These are phyloP conservation scores for Stomatorhinus ivindoensis DNA, from an alignment of 2,113 vertebrate genomes.

Conservation along the genomic window DNA sequence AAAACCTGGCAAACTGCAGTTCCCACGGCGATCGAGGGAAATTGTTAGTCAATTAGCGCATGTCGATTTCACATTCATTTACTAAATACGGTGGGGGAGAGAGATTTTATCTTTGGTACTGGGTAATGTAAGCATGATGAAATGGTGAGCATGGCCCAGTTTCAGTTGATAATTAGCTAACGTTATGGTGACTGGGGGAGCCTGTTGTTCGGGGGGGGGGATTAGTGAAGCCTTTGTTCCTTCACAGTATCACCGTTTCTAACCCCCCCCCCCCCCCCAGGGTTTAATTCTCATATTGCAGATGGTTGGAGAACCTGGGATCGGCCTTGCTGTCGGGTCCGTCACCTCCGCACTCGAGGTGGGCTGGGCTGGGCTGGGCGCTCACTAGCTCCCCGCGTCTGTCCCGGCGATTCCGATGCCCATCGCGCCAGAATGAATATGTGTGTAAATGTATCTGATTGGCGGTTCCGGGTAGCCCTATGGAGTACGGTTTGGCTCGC, in stretches of 20 bases:
- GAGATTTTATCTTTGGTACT: neutral
- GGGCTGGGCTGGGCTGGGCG: slow-evolving; percentile 42
- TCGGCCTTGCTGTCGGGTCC: neutral
- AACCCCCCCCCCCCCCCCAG: neutral
- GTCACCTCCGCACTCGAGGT: slow-evolving; percentile 39
- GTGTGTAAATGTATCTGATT: neutral
- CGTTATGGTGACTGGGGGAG: neutral
- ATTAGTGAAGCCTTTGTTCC: neutral
- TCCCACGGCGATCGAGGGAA: neutral
- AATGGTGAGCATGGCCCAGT: neutral
- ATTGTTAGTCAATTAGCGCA: neutral
- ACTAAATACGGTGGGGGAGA: neutral
- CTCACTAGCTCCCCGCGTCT: slow-evolving; percentile 16
- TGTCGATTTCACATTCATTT: neutral
- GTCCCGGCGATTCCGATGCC: neutral
- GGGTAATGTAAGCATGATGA: neutral
- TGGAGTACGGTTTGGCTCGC: neutral
- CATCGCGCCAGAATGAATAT: neutral
- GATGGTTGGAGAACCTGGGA: neutral
- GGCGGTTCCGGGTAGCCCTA: neutral
- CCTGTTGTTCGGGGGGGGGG: neutral
- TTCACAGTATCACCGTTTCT: neutral
- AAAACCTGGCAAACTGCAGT: neutral
- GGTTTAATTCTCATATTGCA: neutral
- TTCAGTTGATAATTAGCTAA: neutral